phyloP scores from a whole-genome alignment of 64 coral and sea anemone species.

The Acropora tenuis region DNA sequence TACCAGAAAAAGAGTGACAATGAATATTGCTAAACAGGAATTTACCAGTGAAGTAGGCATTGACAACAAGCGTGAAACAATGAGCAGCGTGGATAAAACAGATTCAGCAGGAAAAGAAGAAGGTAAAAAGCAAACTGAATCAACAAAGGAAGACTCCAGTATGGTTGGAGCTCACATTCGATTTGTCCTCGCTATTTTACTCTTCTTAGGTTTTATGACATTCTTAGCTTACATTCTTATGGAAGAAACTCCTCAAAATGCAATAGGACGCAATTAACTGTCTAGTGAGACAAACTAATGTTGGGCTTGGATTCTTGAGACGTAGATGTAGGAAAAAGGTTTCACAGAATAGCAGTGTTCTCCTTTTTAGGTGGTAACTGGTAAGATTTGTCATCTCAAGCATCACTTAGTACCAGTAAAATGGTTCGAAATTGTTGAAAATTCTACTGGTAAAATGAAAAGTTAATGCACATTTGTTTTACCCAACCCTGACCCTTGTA shows the following conservation, averaged over 20 bases:
- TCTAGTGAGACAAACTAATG: too few relatives aligned
- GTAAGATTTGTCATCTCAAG: too few relatives aligned
- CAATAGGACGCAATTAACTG: too few relatives aligned
- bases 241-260: not conserved
- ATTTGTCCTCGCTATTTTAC: slow-evolving; percentile 27
- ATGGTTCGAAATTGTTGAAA: too few relatives aligned
- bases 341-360: too few relatives aligned
- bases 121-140: not conserved
- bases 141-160: not conserved
- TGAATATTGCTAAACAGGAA: not conserved
- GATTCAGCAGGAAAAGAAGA: not conserved
- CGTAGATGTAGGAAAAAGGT: too few relatives aligned
- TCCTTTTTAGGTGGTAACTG: too few relatives aligned
- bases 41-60: not conserved
- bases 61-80: not conserved
- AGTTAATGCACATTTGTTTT: too few relatives aligned
- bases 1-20: slow-evolving; percentile 10
- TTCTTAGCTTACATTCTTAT: slow-evolving; percentile 32
- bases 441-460: too few relatives aligned
- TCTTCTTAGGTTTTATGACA: slow-evolving; percentile 12
- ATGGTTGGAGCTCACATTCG: slow-evolving; percentile 21
- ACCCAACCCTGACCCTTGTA: too few relatives aligned
- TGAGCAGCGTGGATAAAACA: not conserved
- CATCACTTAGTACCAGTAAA: too few relatives aligned
- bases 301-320: too few relatives aligned